Base-by-base conservation (phyloP, 2,888 invertebrate genomes). In the Cheiracanthium punctorium region DNA sequence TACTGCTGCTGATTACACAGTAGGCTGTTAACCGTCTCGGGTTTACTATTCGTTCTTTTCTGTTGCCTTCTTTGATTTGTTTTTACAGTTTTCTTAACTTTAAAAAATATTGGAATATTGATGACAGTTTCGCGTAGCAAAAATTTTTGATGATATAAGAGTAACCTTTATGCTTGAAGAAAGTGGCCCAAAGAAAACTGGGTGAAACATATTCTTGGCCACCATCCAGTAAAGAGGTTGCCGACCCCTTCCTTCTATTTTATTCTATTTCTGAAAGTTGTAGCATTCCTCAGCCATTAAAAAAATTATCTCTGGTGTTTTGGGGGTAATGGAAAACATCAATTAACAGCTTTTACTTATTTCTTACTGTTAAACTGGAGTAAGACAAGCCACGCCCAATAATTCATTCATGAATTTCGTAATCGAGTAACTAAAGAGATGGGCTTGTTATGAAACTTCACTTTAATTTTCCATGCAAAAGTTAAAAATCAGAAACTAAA, bases 141-240 rank as follows among this genome's bases (percentile, higher is more conserved):
- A 8, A 8, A 12, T 8, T 10, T 37, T 48, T 48, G 48, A 10
- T 17, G 17, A 17, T 14, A 48, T 10, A n/a, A 17, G 14, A 48
- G 48, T 2, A 48, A 48, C 48, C 2, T 48, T 48, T 48, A 48
- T 48, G 17, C 17, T 5, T 20, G 24, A 24, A 58, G 20, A 58
- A 24, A 24, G 24, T 58, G 58, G 58, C 12, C 24, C 17, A 12
- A 8, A 58, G 65, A 30, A 65, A 65, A 64, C 43, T 43, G 43
- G 20, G 80, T 72, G 72, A 80, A 80, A 32, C 76, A 80, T 65
- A 72, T 69, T 81, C 74, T 67, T 81, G 81, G 81, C 81, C 33
- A 10, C 10, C 33, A 32, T 81, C 81, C 81, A 81, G 52, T 24
- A 17, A 58, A 29, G n/a, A 74, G 81, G 81, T 81, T 73, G 69